Evolutionary conservation across 1,140 invertebrate genomes (phyloP), one percentile per base, ranked within the genome.

Genomic region (Cotesia chilonis): DNA sequence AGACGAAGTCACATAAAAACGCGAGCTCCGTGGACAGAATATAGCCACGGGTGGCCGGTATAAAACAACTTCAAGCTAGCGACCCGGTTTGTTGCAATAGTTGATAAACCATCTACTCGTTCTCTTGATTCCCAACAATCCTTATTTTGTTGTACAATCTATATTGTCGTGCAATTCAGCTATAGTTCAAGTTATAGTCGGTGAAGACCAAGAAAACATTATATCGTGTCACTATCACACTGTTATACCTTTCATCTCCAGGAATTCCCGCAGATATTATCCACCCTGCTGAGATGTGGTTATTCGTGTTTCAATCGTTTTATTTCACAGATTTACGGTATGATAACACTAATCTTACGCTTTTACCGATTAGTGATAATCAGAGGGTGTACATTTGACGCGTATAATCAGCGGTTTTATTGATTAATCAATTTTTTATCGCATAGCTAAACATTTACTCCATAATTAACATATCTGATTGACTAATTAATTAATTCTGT

Each of bases 161-260:
- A 47, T 47, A 47, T 68, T 41, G 14, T 12, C 47, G 54, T 6
- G 41, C 12, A 64, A 64, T 28, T 28, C 28, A 28, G 28, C 1
- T 47, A 47, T 47, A 47, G 41, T 47, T 47, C 28, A 28, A 28
- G 28, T 28, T 28, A 28, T 28, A 28, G 38, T 37, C 4, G 54
- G n/a, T 4, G 17, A 55, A 67, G 41, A 51, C 35, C 9, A 51
- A 51, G 38, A 65, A 20, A 20, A 12, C 12, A 12, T 47, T n/a
- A 51, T n/a, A n/a, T 12, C 28, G 35, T 61, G 72, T 74, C 72
- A 74, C 60, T 59, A 74, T 74, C 72, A 74, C 37, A 38, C 72
- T 57, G 52, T 54, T 47, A 52, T 35, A 37, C 51, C 63, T 68
- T 66, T 74, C 73, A 74, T 74, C 64, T 41, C 67, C 72, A 74